A percentile compares a stretch with the other conserved stretches of the same genome.
Evolutionary conservation across 2,113 vertebrate genomes (phyloP).

Genomic region (Xenopus laevis): DNA sequence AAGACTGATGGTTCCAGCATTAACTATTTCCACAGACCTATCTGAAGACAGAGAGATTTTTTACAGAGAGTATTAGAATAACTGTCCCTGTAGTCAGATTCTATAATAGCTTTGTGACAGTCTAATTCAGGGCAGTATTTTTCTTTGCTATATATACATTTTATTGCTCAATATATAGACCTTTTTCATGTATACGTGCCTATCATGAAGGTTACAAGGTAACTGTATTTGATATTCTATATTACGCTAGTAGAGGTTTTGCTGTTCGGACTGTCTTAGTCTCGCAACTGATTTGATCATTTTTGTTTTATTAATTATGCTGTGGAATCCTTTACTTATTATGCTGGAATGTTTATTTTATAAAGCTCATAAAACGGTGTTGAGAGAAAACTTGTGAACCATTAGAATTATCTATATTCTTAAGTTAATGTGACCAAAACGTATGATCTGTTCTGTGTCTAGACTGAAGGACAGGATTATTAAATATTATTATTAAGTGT

Average conservation of each 20-base stretch:
- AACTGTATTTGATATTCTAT: conserved; percentile 64
- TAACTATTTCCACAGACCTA: conserved; percentile 46
- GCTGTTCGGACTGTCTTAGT: conserved; percentile 72
- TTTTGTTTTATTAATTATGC: conserved; percentile 30
- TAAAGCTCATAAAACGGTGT: too few species aligned
- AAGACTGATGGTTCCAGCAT: conserved; percentile 63
- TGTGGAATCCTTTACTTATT: not conserved
- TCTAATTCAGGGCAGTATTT: conserved; percentile 51
- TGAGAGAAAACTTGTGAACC: too few species aligned
- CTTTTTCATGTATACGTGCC: conserved; percentile 58
- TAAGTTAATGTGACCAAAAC: too few species aligned
- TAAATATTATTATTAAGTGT: too few species aligned
- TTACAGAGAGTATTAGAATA: conserved; percentile 54
- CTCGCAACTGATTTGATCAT: conserved; percentile 64
- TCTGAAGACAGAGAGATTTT: conserved; percentile 3
- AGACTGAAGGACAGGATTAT: too few species aligned
- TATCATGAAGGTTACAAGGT: conserved; percentile 52
- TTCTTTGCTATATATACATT: conserved; percentile 5
- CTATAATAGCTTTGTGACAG: conserved; percentile 59
- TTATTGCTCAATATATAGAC: conserved; percentile 38
- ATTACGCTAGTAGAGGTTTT: conserved; percentile 61
- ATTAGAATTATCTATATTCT: too few species aligned
- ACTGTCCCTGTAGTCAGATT: conserved; percentile 63
- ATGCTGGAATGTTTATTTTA: not conserved
- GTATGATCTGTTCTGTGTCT: too few species aligned